Conservation (phyloP, 2,888 invertebrate genomes). For the Masnerella sp. region DNA sequence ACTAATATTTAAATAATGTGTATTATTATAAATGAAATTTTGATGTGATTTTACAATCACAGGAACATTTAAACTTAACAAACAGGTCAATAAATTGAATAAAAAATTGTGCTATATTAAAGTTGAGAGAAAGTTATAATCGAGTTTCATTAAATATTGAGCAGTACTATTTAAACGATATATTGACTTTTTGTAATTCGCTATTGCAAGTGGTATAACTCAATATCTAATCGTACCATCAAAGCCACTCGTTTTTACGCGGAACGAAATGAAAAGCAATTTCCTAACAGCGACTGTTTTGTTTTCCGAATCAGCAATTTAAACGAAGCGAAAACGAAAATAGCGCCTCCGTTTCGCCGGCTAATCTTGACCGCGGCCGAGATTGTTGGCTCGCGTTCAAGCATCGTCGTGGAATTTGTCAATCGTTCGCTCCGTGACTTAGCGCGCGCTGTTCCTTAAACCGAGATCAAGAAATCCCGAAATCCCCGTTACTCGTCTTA, state of each 20-base stretch:
- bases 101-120: too few relatives aligned
- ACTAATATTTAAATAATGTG: too few relatives aligned
- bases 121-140: too few relatives aligned
- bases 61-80: too few relatives aligned
- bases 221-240: too few relatives aligned
- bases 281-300: constrained; percentile 17
- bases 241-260: constrained; percentile 5
- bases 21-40: too few relatives aligned
- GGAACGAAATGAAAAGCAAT: constrained; percentile 8
- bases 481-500: constrained; percentile 67
- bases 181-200: too few relatives aligned
- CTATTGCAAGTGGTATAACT: too few relatives aligned
- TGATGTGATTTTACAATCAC: too few relatives aligned
- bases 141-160: not conserved
- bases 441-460: constrained; percentile 51
- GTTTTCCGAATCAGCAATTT: constrained; percentile 39
- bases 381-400: constrained; percentile 68
- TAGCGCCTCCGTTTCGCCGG: not conserved
- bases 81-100: too few relatives aligned
- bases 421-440: constrained; percentile 63
- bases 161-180: not conserved
- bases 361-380: constrained; percentile 53
- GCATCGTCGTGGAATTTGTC: constrained; percentile 69
- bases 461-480: constrained; percentile 60
- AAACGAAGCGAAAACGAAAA: constrained; percentile 15